phyloP scores from a whole-genome alignment of 2,888 invertebrate genomes.

The Pandemis cinnamomeana region DNA sequence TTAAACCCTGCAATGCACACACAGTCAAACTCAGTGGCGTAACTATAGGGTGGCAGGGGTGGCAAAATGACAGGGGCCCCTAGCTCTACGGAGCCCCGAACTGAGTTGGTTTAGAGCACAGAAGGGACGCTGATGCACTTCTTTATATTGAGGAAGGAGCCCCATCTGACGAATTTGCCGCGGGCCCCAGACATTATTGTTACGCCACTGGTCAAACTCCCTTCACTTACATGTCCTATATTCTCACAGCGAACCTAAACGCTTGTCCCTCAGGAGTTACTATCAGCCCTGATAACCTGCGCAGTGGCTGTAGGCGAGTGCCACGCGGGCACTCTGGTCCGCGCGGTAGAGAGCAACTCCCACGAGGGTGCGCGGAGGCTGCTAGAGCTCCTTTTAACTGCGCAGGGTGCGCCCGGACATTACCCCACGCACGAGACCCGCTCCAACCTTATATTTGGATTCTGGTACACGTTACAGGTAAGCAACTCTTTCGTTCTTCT shows the following conservation, averaged over 20 bases:
- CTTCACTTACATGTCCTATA: neutral
- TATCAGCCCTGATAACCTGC: conserved; percentile 87
- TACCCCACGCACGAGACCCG: conserved; percentile 95
- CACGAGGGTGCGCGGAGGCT: conserved; percentile 73
- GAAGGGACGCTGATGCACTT: too few species aligned
- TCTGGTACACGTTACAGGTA: conserved; percentile 96
- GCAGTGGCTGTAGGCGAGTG: conserved; percentile 89
- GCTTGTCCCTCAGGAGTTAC: conserved; percentile 84
- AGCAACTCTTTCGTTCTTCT: conserved; percentile 41
- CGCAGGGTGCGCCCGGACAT: conserved; percentile 91
- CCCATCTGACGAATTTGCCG: too few species aligned
- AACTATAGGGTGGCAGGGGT: too few species aligned
- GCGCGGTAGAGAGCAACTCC: conserved; percentile 55
- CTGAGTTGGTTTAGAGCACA: too few species aligned
- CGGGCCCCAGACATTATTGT: too few species aligned
- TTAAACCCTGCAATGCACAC: too few species aligned
- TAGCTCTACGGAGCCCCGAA: too few species aligned
- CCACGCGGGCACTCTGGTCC: conserved; percentile 84
- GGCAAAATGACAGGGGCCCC: too few species aligned
- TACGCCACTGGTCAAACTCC: too few species aligned
- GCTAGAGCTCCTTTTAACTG: conserved; percentile 89
- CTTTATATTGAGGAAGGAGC: too few species aligned
- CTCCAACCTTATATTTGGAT: conserved; percentile 93
- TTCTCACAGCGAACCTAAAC: neutral
- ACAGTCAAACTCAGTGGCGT: too few species aligned